Percentiles rank a stretch among this genome's conserved stretches.
phyloP scores from a whole-genome alignment of 2,888 invertebrate genomes.

The Acronicta psi region DNA sequence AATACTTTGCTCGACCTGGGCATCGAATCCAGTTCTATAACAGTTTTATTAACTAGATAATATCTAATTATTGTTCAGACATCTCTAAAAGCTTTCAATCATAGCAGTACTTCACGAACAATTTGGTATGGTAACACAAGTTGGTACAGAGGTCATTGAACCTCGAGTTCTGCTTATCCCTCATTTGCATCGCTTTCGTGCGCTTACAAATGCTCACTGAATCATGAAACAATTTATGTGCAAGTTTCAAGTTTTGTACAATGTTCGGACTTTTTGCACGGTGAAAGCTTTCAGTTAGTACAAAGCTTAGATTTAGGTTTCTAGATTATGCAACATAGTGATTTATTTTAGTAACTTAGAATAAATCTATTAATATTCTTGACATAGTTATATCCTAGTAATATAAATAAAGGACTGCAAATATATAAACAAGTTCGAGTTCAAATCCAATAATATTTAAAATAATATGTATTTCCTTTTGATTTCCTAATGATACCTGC shows the following conservation, averaged over 20 bases:
- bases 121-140: slow-evolving; percentile 30
- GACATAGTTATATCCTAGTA: no score
- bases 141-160: slow-evolving; percentile 40
- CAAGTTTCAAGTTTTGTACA: slow-evolving; percentile 14
- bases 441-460: no score
- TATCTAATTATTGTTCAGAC: no score
- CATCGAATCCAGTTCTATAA: no score
- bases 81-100: not conserved
- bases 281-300: slow-evolving; percentile 1
- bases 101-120: slow-evolving; percentile 14
- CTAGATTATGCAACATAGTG: not conserved
- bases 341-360: not conserved
- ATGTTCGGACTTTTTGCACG: slow-evolving; percentile 8
- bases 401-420: no score
- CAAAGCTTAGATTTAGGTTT: slow-evolving; percentile 32
- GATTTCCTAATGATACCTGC: no score
- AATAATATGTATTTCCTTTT: no score
- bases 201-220: slow-evolving; percentile 24
- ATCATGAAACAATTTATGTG: slow-evolving; percentile 26
- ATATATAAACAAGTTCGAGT: no score
- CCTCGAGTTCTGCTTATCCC: slow-evolving; percentile 38
- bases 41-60: no score
- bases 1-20: no score
- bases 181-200: slow-evolving; percentile 44
- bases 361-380: no score